These are phyloP conservation scores for Sarcophaga caerulescens DNA, from an alignment of 2,888 invertebrate species.

Conservation along the genomic window DNA sequence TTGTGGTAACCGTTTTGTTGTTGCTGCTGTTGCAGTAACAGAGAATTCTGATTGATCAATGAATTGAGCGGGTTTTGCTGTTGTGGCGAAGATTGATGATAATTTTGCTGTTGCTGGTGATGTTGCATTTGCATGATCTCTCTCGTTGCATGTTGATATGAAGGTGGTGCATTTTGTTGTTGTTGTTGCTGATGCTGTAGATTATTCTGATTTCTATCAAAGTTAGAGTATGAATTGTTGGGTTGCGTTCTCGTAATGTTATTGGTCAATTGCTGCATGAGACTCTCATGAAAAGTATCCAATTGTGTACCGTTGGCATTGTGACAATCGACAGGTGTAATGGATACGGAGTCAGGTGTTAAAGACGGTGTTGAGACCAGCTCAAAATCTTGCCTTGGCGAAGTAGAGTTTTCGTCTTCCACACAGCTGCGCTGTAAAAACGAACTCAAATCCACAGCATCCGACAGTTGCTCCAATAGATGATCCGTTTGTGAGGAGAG, in stretches of 20 bases:
- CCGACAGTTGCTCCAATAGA: slow-evolving; percentile 88
- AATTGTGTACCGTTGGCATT: slow-evolving; percentile 81
- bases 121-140: slow-evolving; percentile 78
- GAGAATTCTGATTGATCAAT: slow-evolving; percentile 81
- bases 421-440: slow-evolving; percentile 87
- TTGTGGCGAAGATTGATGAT: slow-evolving; percentile 77
- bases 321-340: slow-evolving; percentile 82
- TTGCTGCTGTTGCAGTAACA: slow-evolving; percentile 74
- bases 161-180: slow-evolving; percentile 76
- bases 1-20: slow-evolving; percentile 67
- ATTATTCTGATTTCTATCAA: slow-evolving; percentile 79
- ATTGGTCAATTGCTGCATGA: slow-evolving; percentile 83
- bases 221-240: slow-evolving; percentile 79
- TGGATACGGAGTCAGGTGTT: slow-evolving; percentile 85
- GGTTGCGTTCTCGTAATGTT: slow-evolving; percentile 75
- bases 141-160: slow-evolving; percentile 77
- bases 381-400: slow-evolving; percentile 84
- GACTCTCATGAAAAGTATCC: slow-evolving; percentile 89
- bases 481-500: slow-evolving; percentile 90
- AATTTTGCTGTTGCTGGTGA: slow-evolving; percentile 83
- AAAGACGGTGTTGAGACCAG: slow-evolving; percentile 88
- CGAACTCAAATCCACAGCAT: slow-evolving; percentile 89
- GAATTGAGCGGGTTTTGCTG: slow-evolving; percentile 77
- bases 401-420: slow-evolving; percentile 81
- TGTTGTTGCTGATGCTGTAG: slow-evolving; percentile 70